A percentile compares a stretch with the other conserved stretches of the same genome.
These are phyloP conservation scores for Crotalus viridis DNA, from an alignment of 2,113 vertebrate genomes.

Conservation along the genomic window DNA sequence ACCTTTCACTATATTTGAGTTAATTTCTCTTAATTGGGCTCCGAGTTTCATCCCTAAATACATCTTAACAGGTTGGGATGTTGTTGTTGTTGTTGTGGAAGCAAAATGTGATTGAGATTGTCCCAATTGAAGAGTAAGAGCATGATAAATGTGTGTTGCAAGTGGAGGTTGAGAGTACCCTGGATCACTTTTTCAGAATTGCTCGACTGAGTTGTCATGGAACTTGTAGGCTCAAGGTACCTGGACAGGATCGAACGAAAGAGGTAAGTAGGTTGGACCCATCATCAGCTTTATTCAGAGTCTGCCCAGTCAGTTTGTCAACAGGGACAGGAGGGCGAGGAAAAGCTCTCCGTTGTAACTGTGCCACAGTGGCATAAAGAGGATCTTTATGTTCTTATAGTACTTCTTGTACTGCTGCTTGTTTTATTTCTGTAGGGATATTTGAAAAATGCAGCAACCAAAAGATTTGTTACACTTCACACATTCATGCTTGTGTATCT, in stretches of 20 bases:
- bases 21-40: background rate
- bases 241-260: background rate
- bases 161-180: constrained; percentile 13
- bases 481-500: background rate
- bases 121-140: constrained; percentile 16
- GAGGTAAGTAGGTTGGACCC: background rate
- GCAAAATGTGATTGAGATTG: constrained; percentile 19
- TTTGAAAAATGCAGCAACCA: background rate
- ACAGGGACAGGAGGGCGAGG: background rate
- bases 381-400: background rate
- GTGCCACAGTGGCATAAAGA: background rate
- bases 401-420: background rate
- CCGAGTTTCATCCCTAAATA: background rate
- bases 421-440: background rate
- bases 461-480: background rate
- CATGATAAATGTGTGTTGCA: background rate
- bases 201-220: background rate
- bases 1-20: background rate
- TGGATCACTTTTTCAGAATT: background rate
- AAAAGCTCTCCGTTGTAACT: background rate
- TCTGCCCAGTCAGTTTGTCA: background rate
- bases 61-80: background rate
- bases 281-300: background rate
- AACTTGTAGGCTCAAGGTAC: background rate
- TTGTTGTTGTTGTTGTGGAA: background rate